Base-by-base conservation (phyloP, 35 echinoderm and acorn worm species). In the Apostichopus parvimensis region DNA sequence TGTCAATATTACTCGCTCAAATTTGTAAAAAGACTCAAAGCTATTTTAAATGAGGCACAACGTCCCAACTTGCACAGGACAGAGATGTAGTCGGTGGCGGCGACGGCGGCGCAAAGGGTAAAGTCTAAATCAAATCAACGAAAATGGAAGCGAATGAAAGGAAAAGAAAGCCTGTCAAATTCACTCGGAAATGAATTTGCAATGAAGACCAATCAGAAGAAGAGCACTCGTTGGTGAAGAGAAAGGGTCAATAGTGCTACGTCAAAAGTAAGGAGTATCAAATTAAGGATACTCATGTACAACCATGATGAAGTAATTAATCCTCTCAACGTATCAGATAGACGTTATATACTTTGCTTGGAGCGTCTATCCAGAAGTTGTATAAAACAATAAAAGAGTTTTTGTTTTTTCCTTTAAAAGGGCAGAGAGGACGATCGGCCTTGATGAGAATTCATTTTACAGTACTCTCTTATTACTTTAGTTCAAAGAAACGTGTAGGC, bases 1-100 rank as follows among this genome's bases (percentile, higher is more conserved):
- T 84, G 81, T 84, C 81, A 84, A 59, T 84, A 15, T 25, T 84
- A 59, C 57, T 84, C 20, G 57, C 81, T 84, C 14, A 84, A 59
- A 56, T 84, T 84, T 59, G 28, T 59, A 58, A 22, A 59, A 84
- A 54, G 52, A 56, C 20, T 58, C 28, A 84, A 83, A 84, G 23
- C 54, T 84, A 58, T 59, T n/a, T 23, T 84, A 75, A 84, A 84
- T 84, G 55, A 84, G 54, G 81, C 21, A 84, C 54, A 59, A 59
- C 81, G 53, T 84, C 20, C 53, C 54, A 59, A 6, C 54, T 17
- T 22, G 58, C 12, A 61, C 58, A 61, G 58, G 57, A 82, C 79
- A 11, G 28, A 58, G 52, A 25, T 75, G n/a, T 73, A 73, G 78
- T 34, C 26, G 78, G 34, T 54, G 28, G 54, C 78, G 78, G 78